Percentiles rank a stretch among this genome's conserved stretches.
phyloP scores from a whole-genome alignment of 1,140 invertebrate genomes.

The Grapholita molesta region DNA sequence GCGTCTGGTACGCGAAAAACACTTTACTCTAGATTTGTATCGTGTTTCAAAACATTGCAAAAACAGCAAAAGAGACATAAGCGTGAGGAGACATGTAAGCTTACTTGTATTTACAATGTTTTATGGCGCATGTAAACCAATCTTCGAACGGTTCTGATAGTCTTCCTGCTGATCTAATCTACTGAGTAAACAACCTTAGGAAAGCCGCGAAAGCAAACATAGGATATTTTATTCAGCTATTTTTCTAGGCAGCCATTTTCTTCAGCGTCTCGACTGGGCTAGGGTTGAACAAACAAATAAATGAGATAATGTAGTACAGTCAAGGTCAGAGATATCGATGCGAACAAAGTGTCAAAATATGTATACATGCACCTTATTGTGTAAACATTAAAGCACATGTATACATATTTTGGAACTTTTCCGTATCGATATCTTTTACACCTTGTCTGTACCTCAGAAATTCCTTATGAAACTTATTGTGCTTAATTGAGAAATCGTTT shows the following conservation, averaged over 20 bases:
- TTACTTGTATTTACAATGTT: not conserved
- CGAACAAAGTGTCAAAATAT: too few relatives aligned
- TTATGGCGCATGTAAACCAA: not conserved
- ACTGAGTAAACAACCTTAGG: constrained; percentile 1
- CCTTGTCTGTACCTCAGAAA: not conserved
- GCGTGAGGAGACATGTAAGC: not conserved
- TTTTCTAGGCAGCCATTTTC: not conserved
- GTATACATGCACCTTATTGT: too few relatives aligned
- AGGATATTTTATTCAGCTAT: constrained; percentile 4
- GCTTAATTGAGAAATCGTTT: not conserved
- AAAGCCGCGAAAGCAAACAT: constrained; percentile 9
- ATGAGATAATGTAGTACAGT: constrained; percentile 10
- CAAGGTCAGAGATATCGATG: too few relatives aligned
- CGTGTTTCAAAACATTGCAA: constrained; percentile 29
- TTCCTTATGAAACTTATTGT: not conserved
- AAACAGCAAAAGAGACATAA: not conserved
- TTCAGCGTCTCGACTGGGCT: not conserved
- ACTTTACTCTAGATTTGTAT: constrained; percentile 54
- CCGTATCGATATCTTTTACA: too few relatives aligned
- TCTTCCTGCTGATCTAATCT: not conserved
- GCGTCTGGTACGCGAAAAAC: constrained; percentile 68
- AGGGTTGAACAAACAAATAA: constrained; percentile 6
- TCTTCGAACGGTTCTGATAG: not conserved
- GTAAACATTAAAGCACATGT: too few relatives aligned
- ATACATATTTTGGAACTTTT: too few relatives aligned